Evolutionary conservation across 2,113 vertebrate species (phyloP).

Genomic region (Natator depressus): DNA sequence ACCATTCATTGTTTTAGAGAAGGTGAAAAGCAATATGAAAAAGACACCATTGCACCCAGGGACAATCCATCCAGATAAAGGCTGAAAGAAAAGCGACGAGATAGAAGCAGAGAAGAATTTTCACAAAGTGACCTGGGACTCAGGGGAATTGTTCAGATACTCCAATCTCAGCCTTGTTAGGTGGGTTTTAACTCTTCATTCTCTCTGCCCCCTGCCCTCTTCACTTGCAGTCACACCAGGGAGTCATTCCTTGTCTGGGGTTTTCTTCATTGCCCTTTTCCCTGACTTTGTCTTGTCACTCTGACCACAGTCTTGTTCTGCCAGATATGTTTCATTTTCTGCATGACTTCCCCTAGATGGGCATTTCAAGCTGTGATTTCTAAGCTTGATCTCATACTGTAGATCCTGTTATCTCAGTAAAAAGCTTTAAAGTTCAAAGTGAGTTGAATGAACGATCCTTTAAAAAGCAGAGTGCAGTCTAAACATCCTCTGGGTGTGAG

Average conservation of each 20-base stretch:
- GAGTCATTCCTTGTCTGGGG: slow-evolving; percentile 47
- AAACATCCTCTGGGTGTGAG: slow-evolving; percentile 27
- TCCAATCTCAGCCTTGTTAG: slow-evolving; percentile 36
- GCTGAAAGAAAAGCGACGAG: slow-evolving; percentile 36
- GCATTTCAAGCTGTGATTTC: slow-evolving; percentile 83
- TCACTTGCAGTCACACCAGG: slow-evolving; percentile 53
- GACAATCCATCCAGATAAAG: slow-evolving; percentile 6
- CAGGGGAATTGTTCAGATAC: background rate
- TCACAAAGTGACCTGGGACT: background rate
- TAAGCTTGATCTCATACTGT: slow-evolving; percentile 77
- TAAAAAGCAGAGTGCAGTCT: slow-evolving; percentile 65
- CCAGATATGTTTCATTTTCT: slow-evolving; percentile 82
- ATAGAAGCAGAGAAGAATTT: slow-evolving; percentile 19
- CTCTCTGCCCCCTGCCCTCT: background rate
- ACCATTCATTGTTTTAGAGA: background rate
- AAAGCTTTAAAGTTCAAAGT: slow-evolving; percentile 81
- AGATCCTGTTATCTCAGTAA: slow-evolving; percentile 76
- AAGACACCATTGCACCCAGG: background rate
- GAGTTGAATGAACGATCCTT: slow-evolving; percentile 73
- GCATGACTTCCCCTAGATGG: slow-evolving; percentile 80
- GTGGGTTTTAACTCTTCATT: slow-evolving; percentile 66
- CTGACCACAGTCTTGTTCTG: slow-evolving; percentile 72
- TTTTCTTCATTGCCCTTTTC: slow-evolving; percentile 72
- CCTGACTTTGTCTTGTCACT: slow-evolving; percentile 76
- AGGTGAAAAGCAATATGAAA: background rate